These are phyloP conservation scores for Rhingia rostrata DNA, from an alignment of 2,888 invertebrate species.

Conservation along the genomic window DNA sequence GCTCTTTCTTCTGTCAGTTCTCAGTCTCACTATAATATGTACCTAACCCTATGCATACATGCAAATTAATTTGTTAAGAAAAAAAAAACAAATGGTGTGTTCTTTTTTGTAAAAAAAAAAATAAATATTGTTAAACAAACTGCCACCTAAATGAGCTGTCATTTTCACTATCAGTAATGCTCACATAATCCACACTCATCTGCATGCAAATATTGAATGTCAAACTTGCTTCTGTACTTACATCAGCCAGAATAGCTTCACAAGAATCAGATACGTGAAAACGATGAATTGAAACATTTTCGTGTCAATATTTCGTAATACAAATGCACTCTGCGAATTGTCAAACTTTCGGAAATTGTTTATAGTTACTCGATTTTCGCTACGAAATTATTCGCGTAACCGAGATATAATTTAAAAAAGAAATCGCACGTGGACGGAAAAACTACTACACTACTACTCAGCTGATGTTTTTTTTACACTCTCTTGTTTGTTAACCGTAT, in stretches of 20 bases:
- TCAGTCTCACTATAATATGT: not conserved
- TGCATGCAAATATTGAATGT: not conserved
- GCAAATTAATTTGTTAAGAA: not conserved
- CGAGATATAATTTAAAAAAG: constrained; percentile 14
- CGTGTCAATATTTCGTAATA: not conserved
- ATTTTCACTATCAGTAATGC: not conserved
- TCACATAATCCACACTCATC: not conserved
- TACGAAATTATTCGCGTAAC: not conserved
- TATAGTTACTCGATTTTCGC: constrained; percentile 13
- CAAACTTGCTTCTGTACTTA: constrained; percentile 35
- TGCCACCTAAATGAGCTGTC: not conserved
- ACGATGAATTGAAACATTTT: constrained; percentile 64
- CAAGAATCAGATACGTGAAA: constrained; percentile 42
- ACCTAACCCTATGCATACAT: not conserved
- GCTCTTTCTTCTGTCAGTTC: constrained; percentile 12
- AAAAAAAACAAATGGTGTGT: constrained; percentile 7
- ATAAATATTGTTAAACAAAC: constrained; percentile 7
- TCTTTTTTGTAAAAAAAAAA: constrained; percentile 6
- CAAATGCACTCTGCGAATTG: not conserved
- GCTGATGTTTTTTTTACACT: constrained; percentile 37
- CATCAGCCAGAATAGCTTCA: constrained; percentile 64
- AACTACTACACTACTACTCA: constrained; percentile 48
- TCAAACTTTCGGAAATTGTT: not conserved
- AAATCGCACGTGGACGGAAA: constrained; percentile 63
- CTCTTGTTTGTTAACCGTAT: not conserved